These are phyloP conservation scores for Gymnodraco acuticeps DNA, from an alignment of 2,797 vertebrate species.

Conservation along the genomic window DNA sequence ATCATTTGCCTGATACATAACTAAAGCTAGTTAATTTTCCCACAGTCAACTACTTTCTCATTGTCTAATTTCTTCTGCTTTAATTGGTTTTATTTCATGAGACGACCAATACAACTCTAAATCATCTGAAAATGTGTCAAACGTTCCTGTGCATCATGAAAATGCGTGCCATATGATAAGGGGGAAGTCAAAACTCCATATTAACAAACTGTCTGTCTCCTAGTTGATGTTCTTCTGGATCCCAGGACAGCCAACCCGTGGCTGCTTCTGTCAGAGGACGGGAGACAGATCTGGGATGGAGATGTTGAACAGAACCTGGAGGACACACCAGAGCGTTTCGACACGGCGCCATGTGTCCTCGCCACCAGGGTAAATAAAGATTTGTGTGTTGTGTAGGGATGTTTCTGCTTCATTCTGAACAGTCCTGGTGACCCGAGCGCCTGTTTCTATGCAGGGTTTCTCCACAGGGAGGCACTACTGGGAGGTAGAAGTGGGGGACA, in stretches of 20 bases:
- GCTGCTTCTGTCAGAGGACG: slow-evolving; percentile 82
- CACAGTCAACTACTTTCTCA: background rate
- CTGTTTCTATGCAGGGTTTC: slow-evolving; percentile 75
- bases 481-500: slow-evolving; percentile 84
- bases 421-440: background rate
- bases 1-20: background rate
- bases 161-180: background rate
- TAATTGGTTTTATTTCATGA: too few relatives aligned
- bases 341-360: slow-evolving; percentile 84
- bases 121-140: too few relatives aligned
- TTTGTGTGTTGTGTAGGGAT: background rate
- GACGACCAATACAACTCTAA: too few relatives aligned
- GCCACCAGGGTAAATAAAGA: slow-evolving; percentile 63
- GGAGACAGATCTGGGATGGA: slow-evolving; percentile 77
- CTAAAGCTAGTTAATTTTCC: background rate
- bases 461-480: slow-evolving; percentile 84
- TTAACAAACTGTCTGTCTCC: slow-evolving; percentile 13
- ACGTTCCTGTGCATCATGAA: background rate
- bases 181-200: background rate
- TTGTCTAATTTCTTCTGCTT: too few relatives aligned
- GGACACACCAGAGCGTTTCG: slow-evolving; percentile 78
- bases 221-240: slow-evolving; percentile 85
- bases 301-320: slow-evolving; percentile 64
- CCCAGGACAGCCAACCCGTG: slow-evolving; percentile 83
- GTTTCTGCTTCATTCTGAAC: background rate